Base-by-base conservation (phyloP, 2,797 vertebrate genomes). In the Trachurus trachurus region DNA sequence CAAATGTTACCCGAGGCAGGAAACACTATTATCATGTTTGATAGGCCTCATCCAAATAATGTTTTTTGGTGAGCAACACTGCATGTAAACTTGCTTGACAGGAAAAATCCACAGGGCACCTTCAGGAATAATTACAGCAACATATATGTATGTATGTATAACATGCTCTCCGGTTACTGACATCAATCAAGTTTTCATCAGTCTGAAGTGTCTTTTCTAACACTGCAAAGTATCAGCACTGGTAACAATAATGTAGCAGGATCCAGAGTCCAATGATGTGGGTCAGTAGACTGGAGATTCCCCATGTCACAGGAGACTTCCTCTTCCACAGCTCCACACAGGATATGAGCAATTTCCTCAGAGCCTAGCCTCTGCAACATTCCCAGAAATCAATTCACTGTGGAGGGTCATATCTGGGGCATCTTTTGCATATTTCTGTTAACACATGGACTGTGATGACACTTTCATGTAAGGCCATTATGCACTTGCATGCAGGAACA, bases 311-410 rank as follows among this genome's bases (percentile, higher is more conserved):
- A 79, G 75, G 87, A 90, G 85, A 87, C 88, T 89, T 93, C 91
- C 92, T 87, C 74, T 86, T 92, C 85, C 81, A 85, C 50, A 77
- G 82, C 84, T 86, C 84, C 74, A 79, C 76, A 83, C 91, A 92
- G 93, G 92, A 94, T 92, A 91, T 93, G 89, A 92, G 81, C 84
- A 89, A 91, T 90, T 93, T 94, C 92, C 88, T 91, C 66, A 45
- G 67, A 81, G 64, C 70, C 26, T 29, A 69, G 68, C 12, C 22
- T 45, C 67, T 86, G 22, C 45, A 78, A 89, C 83, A 87, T 85
- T 84, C 80, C 66, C 86, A 80, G 76, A 83, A 88, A 81, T 74
- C 44, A 47, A 74, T 70, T 79, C 72, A 83, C n/a, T 10, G 16
- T n/a, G 21, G n/a, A 54, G 62, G 80, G 76, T 91, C 78, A 89